Evolutionary conservation across 2,797 vertebrate species (phyloP).

Genomic region (Buceros bicornis): DNA sequence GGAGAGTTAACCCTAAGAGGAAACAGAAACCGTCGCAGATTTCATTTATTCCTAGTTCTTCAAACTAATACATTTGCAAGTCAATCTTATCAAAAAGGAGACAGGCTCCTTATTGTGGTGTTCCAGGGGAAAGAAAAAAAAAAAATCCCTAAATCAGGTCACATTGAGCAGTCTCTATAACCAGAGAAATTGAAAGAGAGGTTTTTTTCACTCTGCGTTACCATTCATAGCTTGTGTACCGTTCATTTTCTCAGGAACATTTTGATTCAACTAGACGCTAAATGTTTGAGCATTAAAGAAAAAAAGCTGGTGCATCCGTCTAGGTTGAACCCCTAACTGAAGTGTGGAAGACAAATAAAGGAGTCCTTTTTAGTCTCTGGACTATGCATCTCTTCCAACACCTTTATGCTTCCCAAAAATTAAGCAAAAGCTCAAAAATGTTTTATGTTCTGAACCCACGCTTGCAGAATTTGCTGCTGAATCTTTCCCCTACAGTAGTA

Average conservation of each 20-base stretch:
- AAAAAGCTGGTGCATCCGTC: neutral
- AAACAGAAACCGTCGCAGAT: conserved; percentile 33
- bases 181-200: neutral
- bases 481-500: neutral
- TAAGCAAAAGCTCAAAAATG: neutral
- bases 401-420: neutral
- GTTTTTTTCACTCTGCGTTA: neutral
- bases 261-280: neutral
- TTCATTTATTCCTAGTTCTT: conserved; percentile 45
- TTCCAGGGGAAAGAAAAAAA: neutral
- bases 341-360: neutral
- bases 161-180: neutral
- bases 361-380: neutral
- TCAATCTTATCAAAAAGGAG: neutral
- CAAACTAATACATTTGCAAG: conserved; percentile 52
- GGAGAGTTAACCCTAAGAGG: neutral
- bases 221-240: neutral
- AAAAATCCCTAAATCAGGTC: neutral
- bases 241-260: neutral
- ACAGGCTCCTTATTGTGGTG: neutral
- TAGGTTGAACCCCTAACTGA: neutral
- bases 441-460: fast-evolving
- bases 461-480: neutral
- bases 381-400: neutral
- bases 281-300: neutral